Conservation (phyloP, 2,113 vertebrate genomes). For the Mystacornis crossleyi region DNA sequence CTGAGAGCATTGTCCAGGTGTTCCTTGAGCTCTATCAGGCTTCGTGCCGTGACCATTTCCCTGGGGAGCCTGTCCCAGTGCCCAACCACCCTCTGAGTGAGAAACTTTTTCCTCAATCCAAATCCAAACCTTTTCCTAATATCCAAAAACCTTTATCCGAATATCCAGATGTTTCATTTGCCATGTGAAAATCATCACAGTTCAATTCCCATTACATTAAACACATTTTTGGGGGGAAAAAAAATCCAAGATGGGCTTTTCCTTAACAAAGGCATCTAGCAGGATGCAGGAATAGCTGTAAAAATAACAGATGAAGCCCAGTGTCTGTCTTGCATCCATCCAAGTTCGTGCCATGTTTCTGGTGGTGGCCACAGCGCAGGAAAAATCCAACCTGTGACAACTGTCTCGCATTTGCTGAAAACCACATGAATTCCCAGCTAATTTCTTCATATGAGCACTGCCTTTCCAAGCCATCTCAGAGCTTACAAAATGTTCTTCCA, state of each 20-base stretch:
- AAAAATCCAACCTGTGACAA: not conserved
- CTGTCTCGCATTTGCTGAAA: not conserved
- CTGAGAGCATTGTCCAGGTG: not conserved
- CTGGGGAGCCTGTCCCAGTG: not conserved
- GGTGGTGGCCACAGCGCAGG: accelerated
- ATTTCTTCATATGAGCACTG: not conserved
- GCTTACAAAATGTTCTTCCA: not conserved
- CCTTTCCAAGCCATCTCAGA: not conserved
- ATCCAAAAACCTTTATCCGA: not conserved
- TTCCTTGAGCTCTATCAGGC: not conserved
- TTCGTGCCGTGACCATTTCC: not conserved
- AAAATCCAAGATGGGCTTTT: not conserved
- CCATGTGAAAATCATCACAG: not conserved
- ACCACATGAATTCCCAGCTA: not conserved
- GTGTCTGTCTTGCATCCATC: not conserved
- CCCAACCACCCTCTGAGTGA: not conserved
- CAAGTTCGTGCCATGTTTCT: not conserved
- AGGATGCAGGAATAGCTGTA: not conserved
- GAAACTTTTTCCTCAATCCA: not conserved
- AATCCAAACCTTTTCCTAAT: not conserved
- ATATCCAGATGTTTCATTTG: not conserved
- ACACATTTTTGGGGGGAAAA: not conserved
- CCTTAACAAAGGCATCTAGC: not conserved
- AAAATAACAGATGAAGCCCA: not conserved
- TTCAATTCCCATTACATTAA: not conserved